A percentile compares a stretch with the other conserved stretches of the same genome.
These are phyloP conservation scores for Amiota minor DNA, from an alignment of 2,888 invertebrate species.

Conservation along the genomic window DNA sequence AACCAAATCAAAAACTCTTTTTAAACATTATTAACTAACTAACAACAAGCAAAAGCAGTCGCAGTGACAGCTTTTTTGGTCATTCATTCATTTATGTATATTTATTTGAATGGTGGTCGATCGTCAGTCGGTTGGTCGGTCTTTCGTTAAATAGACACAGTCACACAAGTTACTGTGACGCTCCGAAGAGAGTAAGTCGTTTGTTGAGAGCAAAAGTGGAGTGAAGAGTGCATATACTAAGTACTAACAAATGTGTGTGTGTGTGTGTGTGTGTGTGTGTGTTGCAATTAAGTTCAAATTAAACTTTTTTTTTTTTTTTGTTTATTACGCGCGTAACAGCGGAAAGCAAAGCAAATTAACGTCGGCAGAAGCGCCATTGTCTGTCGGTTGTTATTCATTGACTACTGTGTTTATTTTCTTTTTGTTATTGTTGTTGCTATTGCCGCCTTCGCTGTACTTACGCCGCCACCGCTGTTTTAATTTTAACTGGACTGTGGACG, in stretches of 20 bases:
- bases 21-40: constrained; percentile 20
- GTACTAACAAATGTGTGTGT: not conserved
- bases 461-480: not conserved
- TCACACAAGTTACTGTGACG: not conserved
- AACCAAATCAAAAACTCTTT: not conserved
- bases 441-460: constrained; percentile 28
- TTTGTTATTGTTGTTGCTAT: not conserved
- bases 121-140: constrained; percentile 4
- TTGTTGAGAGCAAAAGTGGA: too few relatives aligned
- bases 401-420: not conserved
- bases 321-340: not conserved
- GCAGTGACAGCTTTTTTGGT: not conserved
- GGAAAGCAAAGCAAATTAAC: too few relatives aligned
- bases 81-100: not conserved
- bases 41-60: constrained; percentile 22
- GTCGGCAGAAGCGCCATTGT: not conserved
- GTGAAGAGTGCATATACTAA: not conserved
- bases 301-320: not conserved
- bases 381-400: not conserved
- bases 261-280: too few relatives aligned
- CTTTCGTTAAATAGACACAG: not conserved
- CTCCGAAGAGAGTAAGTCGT: too few relatives aligned
- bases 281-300: not conserved
- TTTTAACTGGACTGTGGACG: constrained; percentile 37
- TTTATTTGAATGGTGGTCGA: constrained; percentile 1